Base-by-base conservation (phyloP, 2,113 vertebrate genomes). In the Fulica atra region DNA sequence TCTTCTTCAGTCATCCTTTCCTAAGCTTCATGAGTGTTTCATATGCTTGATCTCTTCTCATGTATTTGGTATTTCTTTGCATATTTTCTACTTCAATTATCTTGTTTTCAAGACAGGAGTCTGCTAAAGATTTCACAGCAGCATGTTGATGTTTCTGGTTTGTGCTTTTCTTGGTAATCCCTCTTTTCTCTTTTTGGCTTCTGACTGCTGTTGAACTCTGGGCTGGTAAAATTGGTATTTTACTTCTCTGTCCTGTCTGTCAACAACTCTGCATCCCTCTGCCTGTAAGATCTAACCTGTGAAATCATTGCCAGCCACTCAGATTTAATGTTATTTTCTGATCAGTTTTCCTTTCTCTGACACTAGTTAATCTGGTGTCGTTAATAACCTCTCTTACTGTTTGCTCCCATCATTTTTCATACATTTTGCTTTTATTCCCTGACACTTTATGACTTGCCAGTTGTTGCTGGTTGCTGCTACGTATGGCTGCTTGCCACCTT, bases 321-420 rank as follows among this genome's bases (percentile, higher is more conserved):
- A 74, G 12, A 59, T 71, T 64, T 86, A 40, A 11, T 64, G 29
- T 36, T 56, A 11, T 86, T 74, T 80, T 69, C 35, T 77, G 18
- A 36, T 70, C 50, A 61, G 6, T 29, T 89, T 76, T 85, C 21
- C 19, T 85, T 76, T 84, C 23, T 48, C 36, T 65, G 64, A 17
- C 14, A 13, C 3, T 36, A 40, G 84, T 60, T 57, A 69, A 56
- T 48, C 29, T 74, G 31, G 7, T 91, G 33, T 42, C 31, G 48
- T 11, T 73, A 44, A 54, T 35, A 63, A 63, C 14, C 20, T 79
- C 13, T 7, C 28, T 25, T 65, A 69, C 13, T 40, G 35, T 63
- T 61, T 40, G 21, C 28, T 92, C 3, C 25, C 38, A 5, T 35
- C 0, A 0, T 20, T 81, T 69, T 70, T 63, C 3, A 0, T 59